Conservation (phyloP, 2,888 invertebrate species). For the Napeogenes sylphis region DNA sequence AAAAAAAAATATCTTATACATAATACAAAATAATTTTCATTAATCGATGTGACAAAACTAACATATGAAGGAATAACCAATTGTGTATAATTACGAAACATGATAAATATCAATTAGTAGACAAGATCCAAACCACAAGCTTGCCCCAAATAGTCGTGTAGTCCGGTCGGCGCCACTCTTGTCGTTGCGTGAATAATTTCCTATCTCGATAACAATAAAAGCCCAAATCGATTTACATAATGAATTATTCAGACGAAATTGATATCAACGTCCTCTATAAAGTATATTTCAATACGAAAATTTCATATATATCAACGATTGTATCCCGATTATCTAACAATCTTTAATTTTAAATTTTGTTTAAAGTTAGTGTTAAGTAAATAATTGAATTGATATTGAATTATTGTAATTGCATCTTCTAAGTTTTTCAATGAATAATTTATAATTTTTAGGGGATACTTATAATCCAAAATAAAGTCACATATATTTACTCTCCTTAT, state of each 20-base stretch:
- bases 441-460: too few relatives aligned
- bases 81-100: background rate
- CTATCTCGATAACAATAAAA: constrained; percentile 12
- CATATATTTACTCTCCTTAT: too few relatives aligned
- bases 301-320: background rate
- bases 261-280: background rate
- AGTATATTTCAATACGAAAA: constrained; percentile 7
- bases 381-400: too few relatives aligned
- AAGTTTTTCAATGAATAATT: too few relatives aligned
- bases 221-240: constrained; percentile 23
- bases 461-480: too few relatives aligned
- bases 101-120: constrained; percentile 2
- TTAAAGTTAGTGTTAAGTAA: too few relatives aligned
- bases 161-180: constrained; percentile 16
- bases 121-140: constrained; percentile 7
- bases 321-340: background rate
- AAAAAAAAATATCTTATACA: too few relatives aligned
- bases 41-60: too few relatives aligned
- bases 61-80: too few relatives aligned
- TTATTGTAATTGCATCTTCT: too few relatives aligned
- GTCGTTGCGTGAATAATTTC: constrained; percentile 14
- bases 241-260: constrained; percentile 11
- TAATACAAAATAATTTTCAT: too few relatives aligned
- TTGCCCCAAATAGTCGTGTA: constrained; percentile 10
- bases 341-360: background rate